Conservation (phyloP, 2,113 vertebrate genomes). For the Bombycilla garrulus region DNA sequence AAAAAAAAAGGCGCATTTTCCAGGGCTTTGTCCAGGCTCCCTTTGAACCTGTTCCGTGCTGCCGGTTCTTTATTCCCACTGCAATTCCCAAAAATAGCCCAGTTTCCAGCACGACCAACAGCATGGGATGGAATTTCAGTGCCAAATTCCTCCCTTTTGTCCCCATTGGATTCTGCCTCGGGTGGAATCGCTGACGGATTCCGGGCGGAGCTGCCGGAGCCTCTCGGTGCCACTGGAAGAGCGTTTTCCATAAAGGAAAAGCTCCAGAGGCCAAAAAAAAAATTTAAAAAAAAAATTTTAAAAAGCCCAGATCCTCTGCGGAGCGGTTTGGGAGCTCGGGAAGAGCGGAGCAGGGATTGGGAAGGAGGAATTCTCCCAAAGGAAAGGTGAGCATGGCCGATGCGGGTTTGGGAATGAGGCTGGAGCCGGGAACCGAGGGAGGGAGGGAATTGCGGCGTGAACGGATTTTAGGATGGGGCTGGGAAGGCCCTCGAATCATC, state of each 20-base stretch:
- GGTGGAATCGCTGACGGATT: background rate
- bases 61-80: background rate
- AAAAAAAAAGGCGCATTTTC: background rate
- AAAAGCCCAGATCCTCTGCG: background rate
- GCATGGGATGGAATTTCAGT: background rate
- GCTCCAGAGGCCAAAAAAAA: background rate
- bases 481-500: background rate
- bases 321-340: background rate
- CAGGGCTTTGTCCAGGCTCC: background rate
- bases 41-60: background rate
- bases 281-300: too few relatives aligned
- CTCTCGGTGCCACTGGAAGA: background rate
- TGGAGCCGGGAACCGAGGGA: background rate
- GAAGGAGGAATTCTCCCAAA: background rate
- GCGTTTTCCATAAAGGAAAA: background rate
- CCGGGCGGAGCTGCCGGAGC: background rate
- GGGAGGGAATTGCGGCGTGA: background rate
- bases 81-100: background rate
- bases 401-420: background rate
- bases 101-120: background rate
- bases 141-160: background rate
- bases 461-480: accelerated
- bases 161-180: background rate
- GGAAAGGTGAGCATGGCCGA: background rate
- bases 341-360: background rate